Evolutionary conservation across 2,797 vertebrate genomes (phyloP).

Genomic region (Salmo trutta): DNA sequence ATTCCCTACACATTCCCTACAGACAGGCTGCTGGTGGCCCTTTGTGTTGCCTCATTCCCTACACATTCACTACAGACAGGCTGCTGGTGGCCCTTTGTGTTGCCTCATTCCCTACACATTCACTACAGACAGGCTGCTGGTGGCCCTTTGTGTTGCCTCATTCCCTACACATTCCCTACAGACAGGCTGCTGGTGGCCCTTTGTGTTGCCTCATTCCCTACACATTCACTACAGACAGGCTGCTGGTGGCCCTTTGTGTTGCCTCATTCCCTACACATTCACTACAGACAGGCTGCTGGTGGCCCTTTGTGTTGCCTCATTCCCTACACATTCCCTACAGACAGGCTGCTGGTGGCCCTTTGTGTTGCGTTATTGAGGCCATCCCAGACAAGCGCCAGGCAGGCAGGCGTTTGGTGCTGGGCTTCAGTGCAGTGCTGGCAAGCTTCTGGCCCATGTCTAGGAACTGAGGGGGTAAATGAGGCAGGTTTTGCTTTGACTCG

Average conservation of each 20-base stretch:
- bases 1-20: constrained; percentile 62
- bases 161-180: constrained; percentile 61
- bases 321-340: constrained; percentile 60
- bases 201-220: constrained; percentile 60
- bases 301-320: constrained; percentile 62
- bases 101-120: constrained; percentile 61
- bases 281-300: constrained; percentile 52
- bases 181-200: constrained; percentile 57
- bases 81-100: constrained; percentile 59
- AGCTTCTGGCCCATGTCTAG: constrained; percentile 40
- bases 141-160: constrained; percentile 48
- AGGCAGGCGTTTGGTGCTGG: constrained; percentile 38
- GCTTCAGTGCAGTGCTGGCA: constrained; percentile 41
- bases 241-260: constrained; percentile 59
- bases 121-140: constrained; percentile 55
- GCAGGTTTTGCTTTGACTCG: constrained; percentile 63
- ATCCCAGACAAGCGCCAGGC: not conserved
- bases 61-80: constrained; percentile 60
- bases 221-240: constrained; percentile 60
- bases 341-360: constrained; percentile 59
- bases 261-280: constrained; percentile 62
- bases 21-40: constrained; percentile 55
- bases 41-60: constrained; percentile 53
- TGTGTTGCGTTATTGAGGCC: not conserved
- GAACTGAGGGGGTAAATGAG: constrained; percentile 52